Evolutionary conservation across 2,113 vertebrate genomes (phyloP), one percentile per base, ranked within the genome.

Genomic region (Oncorhynchus nerka): DNA sequence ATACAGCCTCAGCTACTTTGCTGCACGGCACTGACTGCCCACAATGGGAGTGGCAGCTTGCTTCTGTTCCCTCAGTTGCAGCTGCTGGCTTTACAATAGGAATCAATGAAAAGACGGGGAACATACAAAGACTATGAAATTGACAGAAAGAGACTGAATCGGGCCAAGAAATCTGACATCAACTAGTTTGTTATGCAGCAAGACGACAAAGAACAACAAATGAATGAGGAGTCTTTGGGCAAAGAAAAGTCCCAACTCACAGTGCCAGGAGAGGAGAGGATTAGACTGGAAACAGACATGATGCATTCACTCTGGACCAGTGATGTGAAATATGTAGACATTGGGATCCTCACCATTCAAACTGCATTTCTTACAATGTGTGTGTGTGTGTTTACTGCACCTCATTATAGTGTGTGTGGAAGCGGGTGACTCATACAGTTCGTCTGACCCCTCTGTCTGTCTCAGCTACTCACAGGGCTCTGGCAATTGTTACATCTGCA

Each of bases 31-130:
- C 86, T 55, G 78, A 49, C 12, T 48, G n/a, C n/a, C 64, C 69
- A 84, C 79, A 88, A 85, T 78, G 68, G 81, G 1, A 74, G 30
- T 79, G 74, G 80, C 82, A 79, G 34, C 24, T 76, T 76, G 11
- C 64, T 61, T 73, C 75, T 51, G 30, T 22, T 69, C 34, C 22
- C 26, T 73, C 67, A 73, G 79, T 80, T 87, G 85, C 90, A 90
- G 88, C 91, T 92, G 89, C 82, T 66, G 68, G n/a, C 75, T 57
- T 26, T 75, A 85, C 76, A 84, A 85, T 78, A 79, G 79, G 75
- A 83, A 83, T 83, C n/a, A 34, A 64, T 83, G 82, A 86, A 85
- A 81, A 76, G 83, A 68, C 68, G 5, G 80, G 79, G 70, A 67
- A 74, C 73, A 78, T 1, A 84, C 70, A 87, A 86, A 87, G 84